Evolutionary conservation across 2,113 vertebrate species (phyloP), one percentile per base, ranked within the genome.

Genomic region (Sula dactylatra): DNA sequence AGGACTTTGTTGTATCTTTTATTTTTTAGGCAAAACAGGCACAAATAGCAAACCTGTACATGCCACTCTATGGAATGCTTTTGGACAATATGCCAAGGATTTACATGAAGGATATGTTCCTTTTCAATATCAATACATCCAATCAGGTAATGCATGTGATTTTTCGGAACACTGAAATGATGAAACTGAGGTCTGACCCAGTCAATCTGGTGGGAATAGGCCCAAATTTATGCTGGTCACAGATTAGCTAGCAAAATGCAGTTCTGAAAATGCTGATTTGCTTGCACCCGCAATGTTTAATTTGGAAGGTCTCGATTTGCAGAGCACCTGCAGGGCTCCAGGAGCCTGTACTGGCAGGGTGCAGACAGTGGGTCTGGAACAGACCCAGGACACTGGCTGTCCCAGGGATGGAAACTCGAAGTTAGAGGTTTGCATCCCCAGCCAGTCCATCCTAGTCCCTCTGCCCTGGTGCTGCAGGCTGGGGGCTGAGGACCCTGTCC

Each of bases 51-150:
- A 99, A 99, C 67, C 97, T 99, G 20, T 99, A 99, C 93, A 99
- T 99, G 98, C 99, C 99, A 4, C 98, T 99, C 26, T 99, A 99
- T 47, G 99, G 99, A 55, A 98, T 99, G 97, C 99, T 99, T 90
- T 98, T 99, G 96, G 99, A 99, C 98, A 99, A 99, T 93, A 99
- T 99, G 99, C 99, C 99, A 31, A 98, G 99, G 69, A 99, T 99
- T 96, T 99, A 99, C 96, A 98, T 99, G 98, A 99, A 99, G 96
- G 99, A 99, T 86, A 96, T 99, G 42, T 99, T 99, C 93, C 99
- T 99, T 91, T 99, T 99, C 95, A 99, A 99, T 74, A 94, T 99
- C 93, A 99, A 98, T 80, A 98, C 99, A 56, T 99, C 99, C 66
- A 99, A 99, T 97, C 99, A 99, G 98, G 99, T 99, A 98, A 87